Evolutionary conservation across 2,797 vertebrate species (phyloP), one percentile per base, ranked within the genome.

Genomic region (Poeciliopsis infans): DNA sequence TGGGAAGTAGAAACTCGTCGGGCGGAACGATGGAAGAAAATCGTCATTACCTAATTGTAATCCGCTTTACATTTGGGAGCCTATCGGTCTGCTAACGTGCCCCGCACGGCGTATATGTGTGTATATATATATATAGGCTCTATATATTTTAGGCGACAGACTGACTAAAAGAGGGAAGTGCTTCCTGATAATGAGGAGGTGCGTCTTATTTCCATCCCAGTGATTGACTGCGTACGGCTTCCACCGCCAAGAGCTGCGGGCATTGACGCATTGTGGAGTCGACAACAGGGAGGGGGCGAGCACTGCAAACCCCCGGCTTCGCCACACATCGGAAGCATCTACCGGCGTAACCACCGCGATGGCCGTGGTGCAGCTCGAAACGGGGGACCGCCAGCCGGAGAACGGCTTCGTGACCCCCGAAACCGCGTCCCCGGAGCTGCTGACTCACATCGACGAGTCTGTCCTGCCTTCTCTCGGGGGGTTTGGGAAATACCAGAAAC

Each of bases 401-500:
- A 96, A 96, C 94, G 96, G 96, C 87, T 96, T 95, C 85, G 95
- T 96, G 89, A 93, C 94, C 77, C 83, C 95, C 70, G 95, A 96
- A 74, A 84, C 86, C 79, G 77, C 92, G 68, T 85, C 92, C 69
- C 83, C 93, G 79, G 93, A 80, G 57, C 75, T 97, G 92, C 95
- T 98, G 79, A 93, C 97, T 86, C 97, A 96, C 90, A 96, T 97
- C 82, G 98, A 99, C 84, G 90, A 92, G 45, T 95, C 95, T 2
- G 96, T 98, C 47, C 93, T 98, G 91, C 98, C 97, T 0, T 97
- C 97, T 80, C 96, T 99, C 28, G 97, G 97, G 36, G 97, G 97
- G 0, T 97, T 99, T 88, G 96, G 97, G 86, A 97, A 95, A 55
- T 98, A 97, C 94, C 97, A 99, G 94, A 96, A 93, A 83, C 96